Conservation (phyloP, 2,797 vertebrate species). For the Picus viridis region DNA sequence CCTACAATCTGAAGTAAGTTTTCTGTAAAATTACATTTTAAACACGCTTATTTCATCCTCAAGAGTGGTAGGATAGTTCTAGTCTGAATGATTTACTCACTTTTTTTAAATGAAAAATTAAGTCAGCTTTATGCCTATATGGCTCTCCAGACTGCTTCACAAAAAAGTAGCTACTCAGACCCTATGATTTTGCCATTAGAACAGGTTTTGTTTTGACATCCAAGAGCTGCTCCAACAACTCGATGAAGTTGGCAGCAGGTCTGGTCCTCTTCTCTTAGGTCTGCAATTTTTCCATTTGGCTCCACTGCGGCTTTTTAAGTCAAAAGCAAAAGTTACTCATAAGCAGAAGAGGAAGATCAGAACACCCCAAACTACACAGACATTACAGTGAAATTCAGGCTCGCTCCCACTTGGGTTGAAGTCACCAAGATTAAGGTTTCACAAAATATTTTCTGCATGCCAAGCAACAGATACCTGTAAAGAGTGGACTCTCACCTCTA, state of each 20-base stretch:
- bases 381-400: background rate
- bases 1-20: background rate
- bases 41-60: background rate
- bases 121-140: background rate
- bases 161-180: background rate
- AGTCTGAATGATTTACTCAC: background rate
- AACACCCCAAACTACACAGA: background rate
- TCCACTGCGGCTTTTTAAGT: constrained; percentile 45
- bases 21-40: background rate
- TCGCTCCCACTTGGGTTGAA: background rate
- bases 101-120: background rate
- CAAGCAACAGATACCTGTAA: background rate
- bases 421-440: background rate
- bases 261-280: constrained; percentile 22
- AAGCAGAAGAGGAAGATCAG: background rate
- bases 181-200: constrained; percentile 32
- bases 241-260: constrained; percentile 33
- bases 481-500: background rate
- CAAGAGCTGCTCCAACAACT: constrained; percentile 52
- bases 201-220: constrained; percentile 63
- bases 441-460: background rate
- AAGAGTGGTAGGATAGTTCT: background rate
- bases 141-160: background rate
- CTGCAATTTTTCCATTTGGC: constrained; percentile 50
- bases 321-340: constrained; percentile 20